Evolutionary conservation across 2,797 vertebrate species (phyloP).

Genomic region (Cirrhinus mrigala): DNA sequence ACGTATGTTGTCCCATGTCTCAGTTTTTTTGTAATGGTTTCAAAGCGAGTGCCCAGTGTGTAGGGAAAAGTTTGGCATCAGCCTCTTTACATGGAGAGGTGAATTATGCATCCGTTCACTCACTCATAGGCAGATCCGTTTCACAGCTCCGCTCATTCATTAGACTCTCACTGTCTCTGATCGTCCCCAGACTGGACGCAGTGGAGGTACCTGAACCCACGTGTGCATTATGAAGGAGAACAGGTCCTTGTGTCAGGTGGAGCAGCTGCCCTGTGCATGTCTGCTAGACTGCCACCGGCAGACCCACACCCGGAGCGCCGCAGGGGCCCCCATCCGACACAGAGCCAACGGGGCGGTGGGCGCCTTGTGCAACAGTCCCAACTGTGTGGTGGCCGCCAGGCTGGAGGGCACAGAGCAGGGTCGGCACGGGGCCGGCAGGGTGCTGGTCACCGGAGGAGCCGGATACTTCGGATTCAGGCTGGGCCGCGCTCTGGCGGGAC

Average conservation of each 20-base stretch:
- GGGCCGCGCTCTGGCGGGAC: constrained; percentile 81
- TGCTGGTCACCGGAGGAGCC: constrained; percentile 90
- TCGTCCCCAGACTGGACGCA: constrained; percentile 40
- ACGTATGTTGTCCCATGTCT: background rate
- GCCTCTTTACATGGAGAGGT: constrained; percentile 42
- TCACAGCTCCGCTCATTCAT: constrained; percentile 44
- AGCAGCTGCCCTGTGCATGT: constrained; percentile 62
- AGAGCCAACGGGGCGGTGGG: constrained; percentile 66
- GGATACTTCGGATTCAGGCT: constrained; percentile 92
- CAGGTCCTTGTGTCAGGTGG: constrained; percentile 59
- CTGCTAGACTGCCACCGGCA: constrained; percentile 62
- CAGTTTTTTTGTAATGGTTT: constrained; percentile 24
- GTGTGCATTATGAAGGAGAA: constrained; percentile 72
- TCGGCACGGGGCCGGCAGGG: constrained; percentile 67
- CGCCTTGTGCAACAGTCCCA: constrained; percentile 59
- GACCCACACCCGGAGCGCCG: constrained; percentile 5
- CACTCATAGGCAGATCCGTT: constrained; percentile 56
- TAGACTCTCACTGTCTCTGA: constrained; percentile 50
- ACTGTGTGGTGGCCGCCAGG: constrained; percentile 61
- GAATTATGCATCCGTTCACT: constrained; percentile 60
- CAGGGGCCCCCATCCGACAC: constrained; percentile 50
- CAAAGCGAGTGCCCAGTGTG: constrained; percentile 24
- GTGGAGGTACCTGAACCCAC: constrained; percentile 70
- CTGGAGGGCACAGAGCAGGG: constrained; percentile 54
- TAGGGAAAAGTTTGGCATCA: constrained; percentile 47